Conservation (phyloP, 2,797 vertebrate genomes). For the Microctenopoma lineatum region DNA sequence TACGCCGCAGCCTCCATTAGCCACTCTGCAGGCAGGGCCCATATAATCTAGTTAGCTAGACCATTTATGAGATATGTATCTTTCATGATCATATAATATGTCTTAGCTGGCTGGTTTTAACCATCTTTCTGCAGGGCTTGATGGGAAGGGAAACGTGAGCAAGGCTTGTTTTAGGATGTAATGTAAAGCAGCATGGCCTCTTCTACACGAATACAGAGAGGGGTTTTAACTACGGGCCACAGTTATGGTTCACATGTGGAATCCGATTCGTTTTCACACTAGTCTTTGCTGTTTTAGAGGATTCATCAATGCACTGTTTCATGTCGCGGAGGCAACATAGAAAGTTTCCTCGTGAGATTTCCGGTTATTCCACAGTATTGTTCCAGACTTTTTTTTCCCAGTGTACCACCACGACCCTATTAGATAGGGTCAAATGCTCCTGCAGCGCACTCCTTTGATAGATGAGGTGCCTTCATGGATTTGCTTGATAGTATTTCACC, state of each 20-base stretch:
- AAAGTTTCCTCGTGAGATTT: conserved; percentile 16
- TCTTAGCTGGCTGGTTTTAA: conserved; percentile 48
- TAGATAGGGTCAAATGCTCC: not conserved
- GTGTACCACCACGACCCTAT: not conserved
- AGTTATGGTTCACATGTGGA: conserved; percentile 25
- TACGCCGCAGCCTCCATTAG: conserved; percentile 72
- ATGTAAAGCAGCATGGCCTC: not conserved
- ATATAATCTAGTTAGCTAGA: conserved; percentile 77
- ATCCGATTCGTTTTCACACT: conserved; percentile 25
- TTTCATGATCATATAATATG: conserved; percentile 72
- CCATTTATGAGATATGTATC: conserved; percentile 79
- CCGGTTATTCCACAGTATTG: conserved; percentile 1
- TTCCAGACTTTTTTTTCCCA: not conserved
- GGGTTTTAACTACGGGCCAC: conserved; percentile 37
- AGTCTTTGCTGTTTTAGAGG: conserved; percentile 50
- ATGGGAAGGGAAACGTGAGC: not conserved
- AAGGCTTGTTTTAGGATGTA: not conserved
- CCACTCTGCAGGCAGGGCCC: conserved; percentile 67
- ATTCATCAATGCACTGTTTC: conserved; percentile 42
- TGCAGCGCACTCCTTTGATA: not conserved
- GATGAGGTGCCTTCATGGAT: conserved; percentile 9
- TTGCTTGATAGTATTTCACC: conserved; percentile 6
- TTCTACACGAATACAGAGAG: not conserved
- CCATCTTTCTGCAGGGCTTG: conserved; percentile 23
- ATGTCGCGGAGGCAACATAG: not conserved